Percentiles rank a stretch among this genome's conserved stretches.
Conservation (phyloP, 2,113 vertebrate species). For the Centropristis striata region DNA sequence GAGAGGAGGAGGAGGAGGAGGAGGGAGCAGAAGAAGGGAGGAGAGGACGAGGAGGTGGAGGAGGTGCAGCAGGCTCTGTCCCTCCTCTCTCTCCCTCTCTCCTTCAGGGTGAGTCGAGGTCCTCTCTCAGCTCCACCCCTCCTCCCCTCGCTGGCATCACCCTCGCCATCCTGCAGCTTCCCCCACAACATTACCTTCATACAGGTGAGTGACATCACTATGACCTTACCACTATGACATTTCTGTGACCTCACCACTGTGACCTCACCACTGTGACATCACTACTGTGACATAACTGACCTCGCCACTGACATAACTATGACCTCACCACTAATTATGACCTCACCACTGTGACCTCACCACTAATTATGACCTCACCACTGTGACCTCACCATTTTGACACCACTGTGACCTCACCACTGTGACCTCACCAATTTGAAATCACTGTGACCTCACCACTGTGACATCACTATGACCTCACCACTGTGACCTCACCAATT, state of each 20-base stretch:
- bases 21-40: background rate
- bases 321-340: too few relatives aligned
- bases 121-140: slow-evolving; percentile 88
- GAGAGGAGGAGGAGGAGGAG: slow-evolving; percentile 11
- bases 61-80: too few relatives aligned
- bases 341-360: too few relatives aligned
- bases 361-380: too few relatives aligned
- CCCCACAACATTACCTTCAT: slow-evolving; percentile 86
- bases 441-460: background rate
- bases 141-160: background rate
- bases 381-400: too few relatives aligned
- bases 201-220: slow-evolving; percentile 58
- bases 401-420: background rate
- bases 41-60: background rate
- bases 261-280: background rate
- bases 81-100: background rate
- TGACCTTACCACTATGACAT: background rate
- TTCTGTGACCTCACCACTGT: background rate
- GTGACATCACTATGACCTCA: too few relatives aligned
- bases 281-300: too few relatives aligned
- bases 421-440: background rate
- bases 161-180: slow-evolving; percentile 74
- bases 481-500: fast-evolving
- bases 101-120: slow-evolving; percentile 86
- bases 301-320: too few relatives aligned